These are phyloP conservation scores for Anolis apletophallus DNA, from an alignment of 2,797 vertebrate species.

Conservation along the genomic window DNA sequence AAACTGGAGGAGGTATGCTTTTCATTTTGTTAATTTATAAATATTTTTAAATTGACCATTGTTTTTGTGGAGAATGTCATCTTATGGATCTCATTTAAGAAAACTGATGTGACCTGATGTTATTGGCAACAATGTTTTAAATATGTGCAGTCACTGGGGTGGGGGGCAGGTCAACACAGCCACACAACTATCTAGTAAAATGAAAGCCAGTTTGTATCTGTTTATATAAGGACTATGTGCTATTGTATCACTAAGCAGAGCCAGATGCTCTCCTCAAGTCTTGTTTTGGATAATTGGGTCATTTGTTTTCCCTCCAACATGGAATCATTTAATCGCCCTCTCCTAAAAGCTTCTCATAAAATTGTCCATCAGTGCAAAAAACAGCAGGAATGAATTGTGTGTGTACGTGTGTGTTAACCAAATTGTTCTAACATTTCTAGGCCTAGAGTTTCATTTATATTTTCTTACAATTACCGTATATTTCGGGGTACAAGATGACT, in stretches of 20 bases:
- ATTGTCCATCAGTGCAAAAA: conserved; percentile 33
- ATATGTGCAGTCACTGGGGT: neutral
- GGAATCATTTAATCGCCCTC: conserved; percentile 35
- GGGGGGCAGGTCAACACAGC: neutral
- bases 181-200: conserved; percentile 9
- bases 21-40: neutral
- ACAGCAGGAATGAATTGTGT: conserved; percentile 20
- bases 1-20: neutral
- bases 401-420: neutral
- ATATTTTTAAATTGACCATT: neutral
- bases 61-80: neutral
- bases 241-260: conserved; percentile 45
- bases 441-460: neutral
- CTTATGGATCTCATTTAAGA: neutral
- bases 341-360: conserved; percentile 30
- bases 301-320: conserved; percentile 59
- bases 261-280: conserved; percentile 53
- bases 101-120: conserved; percentile 3
- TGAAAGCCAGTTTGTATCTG: conserved; percentile 43
- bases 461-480: neutral
- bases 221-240: conserved; percentile 46
- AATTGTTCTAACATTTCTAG: too few species aligned
- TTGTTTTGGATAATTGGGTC: conserved; percentile 54
- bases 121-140: conserved; percentile 10
- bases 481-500: too few species aligned